Conservation (phyloP, 2,888 invertebrate species). For the Cerastoderma edule region DNA sequence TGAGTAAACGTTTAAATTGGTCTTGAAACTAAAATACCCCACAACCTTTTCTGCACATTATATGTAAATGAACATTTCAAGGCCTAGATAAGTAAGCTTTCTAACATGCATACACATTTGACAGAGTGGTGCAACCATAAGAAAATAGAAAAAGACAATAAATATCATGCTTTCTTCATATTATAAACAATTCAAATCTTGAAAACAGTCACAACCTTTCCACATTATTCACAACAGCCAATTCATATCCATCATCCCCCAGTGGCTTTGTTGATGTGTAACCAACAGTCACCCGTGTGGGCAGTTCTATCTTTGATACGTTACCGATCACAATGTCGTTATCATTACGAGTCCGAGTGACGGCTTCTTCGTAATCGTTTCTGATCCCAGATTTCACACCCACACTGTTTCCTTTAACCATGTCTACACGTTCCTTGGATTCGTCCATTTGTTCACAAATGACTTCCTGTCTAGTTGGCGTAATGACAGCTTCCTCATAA, state of each 20-base stretch:
- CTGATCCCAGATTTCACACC: not conserved
- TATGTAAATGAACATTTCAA: not conserved
- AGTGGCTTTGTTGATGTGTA: not conserved
- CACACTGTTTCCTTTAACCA: not conserved
- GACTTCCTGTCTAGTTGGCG: not conserved
- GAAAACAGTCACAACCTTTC: not conserved
- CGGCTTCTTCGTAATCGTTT: not conserved
- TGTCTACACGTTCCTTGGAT: not conserved
- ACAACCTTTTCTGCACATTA: no score
- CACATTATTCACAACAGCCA: not conserved
- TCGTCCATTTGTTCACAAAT: not conserved
- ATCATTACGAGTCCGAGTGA: not conserved
- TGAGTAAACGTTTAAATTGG: no score
- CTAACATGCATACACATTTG: not conserved
- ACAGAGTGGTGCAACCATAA: not conserved
- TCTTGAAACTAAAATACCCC: no score
- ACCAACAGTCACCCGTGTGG: not conserved
- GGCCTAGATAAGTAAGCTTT: not conserved
- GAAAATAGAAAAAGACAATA: not conserved
- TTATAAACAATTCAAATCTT: not conserved
- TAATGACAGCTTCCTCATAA: slow-evolving; percentile 11
- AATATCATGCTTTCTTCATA: not conserved
- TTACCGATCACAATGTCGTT: not conserved
- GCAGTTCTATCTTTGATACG: not conserved
- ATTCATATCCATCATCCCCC: not conserved